Evolutionary conservation across 1,140 invertebrate genomes (phyloP).

Genomic region (Hyles euphorbiae): DNA sequence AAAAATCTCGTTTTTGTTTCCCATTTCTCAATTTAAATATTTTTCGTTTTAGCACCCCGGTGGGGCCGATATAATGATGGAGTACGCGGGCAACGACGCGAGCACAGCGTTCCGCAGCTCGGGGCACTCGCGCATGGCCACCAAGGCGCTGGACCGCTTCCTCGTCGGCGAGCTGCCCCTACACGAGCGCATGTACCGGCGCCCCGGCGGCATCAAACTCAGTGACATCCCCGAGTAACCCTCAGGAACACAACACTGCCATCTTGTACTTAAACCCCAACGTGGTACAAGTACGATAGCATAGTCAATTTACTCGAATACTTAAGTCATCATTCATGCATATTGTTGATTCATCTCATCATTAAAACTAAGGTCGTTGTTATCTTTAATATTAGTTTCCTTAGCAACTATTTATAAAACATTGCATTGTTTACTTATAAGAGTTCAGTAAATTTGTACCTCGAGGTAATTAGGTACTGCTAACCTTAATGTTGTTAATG

Average conservation of each 20-base stretch:
- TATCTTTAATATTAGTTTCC: not conserved
- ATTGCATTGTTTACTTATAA: too few species aligned
- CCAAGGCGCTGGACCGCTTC: slow-evolving; percentile 78
- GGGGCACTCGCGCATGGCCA: slow-evolving; percentile 83
- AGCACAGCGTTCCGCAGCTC: slow-evolving; percentile 88
- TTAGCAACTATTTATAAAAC: not conserved
- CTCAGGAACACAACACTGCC: too few species aligned
- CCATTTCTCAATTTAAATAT: not conserved
- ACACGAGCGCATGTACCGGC: slow-evolving; percentile 82
- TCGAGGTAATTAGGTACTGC: not conserved
- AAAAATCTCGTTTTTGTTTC: too few species aligned
- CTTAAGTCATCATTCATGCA: not conserved
- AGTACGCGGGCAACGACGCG: slow-evolving; percentile 91
- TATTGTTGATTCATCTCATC: not conserved
- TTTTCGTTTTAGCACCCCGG: slow-evolving; percentile 83
- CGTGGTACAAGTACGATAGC: too few species aligned
- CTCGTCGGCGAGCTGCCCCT: slow-evolving; percentile 84
- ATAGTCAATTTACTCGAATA: not conserved
- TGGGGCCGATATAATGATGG: slow-evolving; percentile 88
- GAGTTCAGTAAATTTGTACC: slow-evolving; percentile 1
- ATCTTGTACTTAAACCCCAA: too few species aligned
- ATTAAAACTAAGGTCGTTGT: not conserved
- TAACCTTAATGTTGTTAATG: slow-evolving; percentile 3
- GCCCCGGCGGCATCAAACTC: slow-evolving; percentile 59
- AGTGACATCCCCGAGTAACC: slow-evolving; percentile 65